phyloP scores from a whole-genome alignment of 2,888 invertebrate genomes.

The Lepetodrilus schrolli region DNA sequence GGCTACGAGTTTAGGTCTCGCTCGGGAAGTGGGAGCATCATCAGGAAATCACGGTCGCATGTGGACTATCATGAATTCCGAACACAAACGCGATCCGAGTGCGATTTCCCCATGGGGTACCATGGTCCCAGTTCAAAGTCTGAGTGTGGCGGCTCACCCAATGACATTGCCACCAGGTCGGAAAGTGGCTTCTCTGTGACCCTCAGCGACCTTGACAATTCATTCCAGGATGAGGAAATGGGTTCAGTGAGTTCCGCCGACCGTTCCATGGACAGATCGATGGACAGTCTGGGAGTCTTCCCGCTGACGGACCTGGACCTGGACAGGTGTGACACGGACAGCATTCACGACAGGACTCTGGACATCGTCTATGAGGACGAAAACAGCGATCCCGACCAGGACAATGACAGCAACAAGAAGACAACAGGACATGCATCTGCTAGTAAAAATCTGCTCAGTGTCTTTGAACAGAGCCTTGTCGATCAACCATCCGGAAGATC shows the following conservation, averaged over 20 bases:
- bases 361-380: constrained; percentile 10
- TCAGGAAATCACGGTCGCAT: background rate
- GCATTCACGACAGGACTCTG: constrained; percentile 1
- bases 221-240: background rate
- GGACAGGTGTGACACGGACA: background rate
- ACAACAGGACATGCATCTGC: background rate
- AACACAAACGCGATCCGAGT: background rate
- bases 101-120: constrained; percentile 1
- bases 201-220: constrained; percentile 13
- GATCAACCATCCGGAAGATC: background rate
- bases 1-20: background rate
- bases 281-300: background rate
- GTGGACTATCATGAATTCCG: background rate
- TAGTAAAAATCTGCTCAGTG: background rate
- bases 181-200: constrained; percentile 8
- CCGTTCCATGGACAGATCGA: background rate
- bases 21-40: background rate
- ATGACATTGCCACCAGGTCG: constrained; percentile 5
- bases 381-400: constrained; percentile 6
- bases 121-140: background rate
- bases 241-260: background rate
- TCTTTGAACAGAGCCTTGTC: background rate
- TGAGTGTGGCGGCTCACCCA: background rate
- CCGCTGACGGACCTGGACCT: background rate
- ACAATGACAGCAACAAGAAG: background rate